Percentiles rank a stretch among this genome's conserved stretches.
phyloP scores from a whole-genome alignment of 2,888 invertebrate species.

The Anarsia innoxiella region DNA sequence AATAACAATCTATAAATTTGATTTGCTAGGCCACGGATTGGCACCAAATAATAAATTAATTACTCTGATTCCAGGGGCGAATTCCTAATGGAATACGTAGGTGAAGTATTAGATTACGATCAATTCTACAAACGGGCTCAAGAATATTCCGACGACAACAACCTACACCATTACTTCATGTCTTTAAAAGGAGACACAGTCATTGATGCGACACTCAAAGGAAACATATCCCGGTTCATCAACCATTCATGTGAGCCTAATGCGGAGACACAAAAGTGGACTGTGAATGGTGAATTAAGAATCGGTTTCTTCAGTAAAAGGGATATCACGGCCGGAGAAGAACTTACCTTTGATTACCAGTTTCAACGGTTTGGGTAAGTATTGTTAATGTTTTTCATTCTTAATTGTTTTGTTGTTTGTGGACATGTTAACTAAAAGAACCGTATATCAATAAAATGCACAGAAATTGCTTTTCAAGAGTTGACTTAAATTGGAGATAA shows the following conservation, averaged over 20 bases:
- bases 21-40: too few species aligned
- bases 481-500: too few species aligned
- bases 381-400: too few species aligned
- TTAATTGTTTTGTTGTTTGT: too few species aligned
- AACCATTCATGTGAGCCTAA: conserved; percentile 99
- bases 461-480: too few species aligned
- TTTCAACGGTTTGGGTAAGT: conserved; percentile 95
- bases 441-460: too few species aligned
- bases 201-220: conserved; percentile 97
- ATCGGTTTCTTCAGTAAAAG: conserved; percentile 97
- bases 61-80: conserved; percentile 79
- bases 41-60: too few species aligned
- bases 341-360: conserved; percentile 99
- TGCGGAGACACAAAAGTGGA: conserved; percentile 98
- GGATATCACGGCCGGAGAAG: conserved; percentile 89
- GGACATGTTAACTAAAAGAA: too few species aligned
- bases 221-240: conserved; percentile 97
- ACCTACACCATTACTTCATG: conserved; percentile 98
- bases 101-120: conserved; percentile 94
- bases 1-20: too few species aligned
- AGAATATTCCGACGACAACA: conserved; percentile 91
- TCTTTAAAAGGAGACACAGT: conserved; percentile 88
- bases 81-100: conserved; percentile 99
- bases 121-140: conserved; percentile 92
- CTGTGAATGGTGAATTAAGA: conserved; percentile 92